These are phyloP conservation scores for Gallinago paraguaiae DNA, from an alignment of 2,113 vertebrate species.

Conservation along the genomic window DNA sequence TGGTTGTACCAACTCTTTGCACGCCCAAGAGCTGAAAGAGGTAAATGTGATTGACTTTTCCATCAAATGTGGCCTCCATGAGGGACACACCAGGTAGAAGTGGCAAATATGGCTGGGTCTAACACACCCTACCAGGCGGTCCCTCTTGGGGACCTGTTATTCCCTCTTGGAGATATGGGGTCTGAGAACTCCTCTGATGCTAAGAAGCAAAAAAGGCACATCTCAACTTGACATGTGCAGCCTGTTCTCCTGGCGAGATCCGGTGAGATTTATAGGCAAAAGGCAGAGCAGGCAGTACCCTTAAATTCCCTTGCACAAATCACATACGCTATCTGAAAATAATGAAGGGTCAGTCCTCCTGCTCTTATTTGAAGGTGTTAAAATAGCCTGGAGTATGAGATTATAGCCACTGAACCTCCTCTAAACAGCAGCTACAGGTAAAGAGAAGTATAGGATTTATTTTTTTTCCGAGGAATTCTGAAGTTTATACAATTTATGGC, in stretches of 20 bases:
- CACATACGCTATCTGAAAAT: rapidly evolving
- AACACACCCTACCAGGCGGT: background rate
- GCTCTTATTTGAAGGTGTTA: background rate
- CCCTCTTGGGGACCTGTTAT: background rate
- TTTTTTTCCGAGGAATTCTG: background rate
- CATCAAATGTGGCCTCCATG: background rate
- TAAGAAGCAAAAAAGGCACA: background rate
- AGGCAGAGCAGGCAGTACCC: background rate
- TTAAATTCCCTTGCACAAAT: background rate
- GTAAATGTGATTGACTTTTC: background rate
- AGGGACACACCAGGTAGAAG: background rate
- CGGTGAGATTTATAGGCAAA: background rate
- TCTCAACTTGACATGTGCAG: background rate
- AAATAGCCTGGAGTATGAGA: background rate
- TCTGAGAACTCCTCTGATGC: background rate
- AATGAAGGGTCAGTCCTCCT: background rate
- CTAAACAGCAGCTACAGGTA: background rate
- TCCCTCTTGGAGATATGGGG: background rate
- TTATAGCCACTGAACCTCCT: background rate
- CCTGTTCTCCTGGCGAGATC: background rate
- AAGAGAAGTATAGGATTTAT: background rate
- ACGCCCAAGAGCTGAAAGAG: background rate
- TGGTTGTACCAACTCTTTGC: background rate
- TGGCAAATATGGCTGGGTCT: background rate
- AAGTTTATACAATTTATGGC: background rate